phyloP scores from a whole-genome alignment of 1,140 invertebrate species.

The Anthonomus grandis region DNA sequence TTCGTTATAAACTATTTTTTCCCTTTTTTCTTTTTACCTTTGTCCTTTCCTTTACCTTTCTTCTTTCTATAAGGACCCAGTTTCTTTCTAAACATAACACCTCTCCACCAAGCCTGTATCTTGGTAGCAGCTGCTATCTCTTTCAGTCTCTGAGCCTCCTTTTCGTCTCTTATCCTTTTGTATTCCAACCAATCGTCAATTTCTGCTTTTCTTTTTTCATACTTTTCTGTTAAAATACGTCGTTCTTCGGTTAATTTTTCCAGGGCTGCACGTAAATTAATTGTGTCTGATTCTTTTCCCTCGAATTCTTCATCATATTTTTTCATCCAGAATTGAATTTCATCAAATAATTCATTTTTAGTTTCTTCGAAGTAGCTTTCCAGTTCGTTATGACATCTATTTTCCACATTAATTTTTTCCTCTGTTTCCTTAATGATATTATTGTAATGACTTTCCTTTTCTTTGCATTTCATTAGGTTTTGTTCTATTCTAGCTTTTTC shows the following conservation, averaged over 20 bases:
- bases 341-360: conserved; percentile 20
- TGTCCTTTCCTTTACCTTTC: conserved; percentile 14
- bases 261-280: conserved; percentile 15
- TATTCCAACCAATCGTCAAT: conserved; percentile 27
- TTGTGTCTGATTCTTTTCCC: conserved; percentile 17
- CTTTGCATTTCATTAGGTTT: conserved; percentile 22
- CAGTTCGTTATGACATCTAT: conserved; percentile 22
- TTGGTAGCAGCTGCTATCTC: conserved; percentile 11
- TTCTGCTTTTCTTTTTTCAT: conserved; percentile 12
- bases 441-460: conserved; percentile 15
- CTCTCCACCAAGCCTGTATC: conserved; percentile 28
- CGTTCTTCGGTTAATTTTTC: conserved; percentile 21
- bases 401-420: conserved; percentile 20
- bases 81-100: conserved; percentile 23
- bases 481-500: conserved; percentile 25
- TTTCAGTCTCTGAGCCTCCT: conserved; percentile 4
- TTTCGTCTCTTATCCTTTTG: conserved; percentile 20
- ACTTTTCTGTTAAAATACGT: conserved; percentile 4
- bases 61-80: conserved; percentile 27
- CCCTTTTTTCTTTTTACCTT: conserved; percentile 4
- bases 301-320: conserved; percentile 28
- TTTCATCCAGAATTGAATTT: conserved; percentile 30
- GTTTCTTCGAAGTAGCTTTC: conserved; percentile 22
- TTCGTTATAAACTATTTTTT: too few species aligned
- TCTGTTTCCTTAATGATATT: conserved; percentile 9